A percentile compares a stretch with the other conserved stretches of the same genome.
phyloP scores from a whole-genome alignment of 2,113 vertebrate species.

The Nothocercus julius region DNA sequence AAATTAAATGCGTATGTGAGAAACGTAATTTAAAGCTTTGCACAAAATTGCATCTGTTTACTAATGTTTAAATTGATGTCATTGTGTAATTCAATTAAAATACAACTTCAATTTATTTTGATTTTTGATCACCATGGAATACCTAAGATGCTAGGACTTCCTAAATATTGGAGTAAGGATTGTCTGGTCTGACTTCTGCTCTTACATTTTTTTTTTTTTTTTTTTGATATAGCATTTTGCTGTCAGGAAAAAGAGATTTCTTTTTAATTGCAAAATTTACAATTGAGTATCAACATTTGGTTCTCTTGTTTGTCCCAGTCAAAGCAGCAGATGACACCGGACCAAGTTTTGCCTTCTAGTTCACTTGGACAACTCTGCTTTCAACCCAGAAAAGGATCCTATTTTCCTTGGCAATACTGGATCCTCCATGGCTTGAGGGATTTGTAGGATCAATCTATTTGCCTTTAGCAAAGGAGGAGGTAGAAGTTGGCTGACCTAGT shows the following conservation, averaged over 20 bases:
- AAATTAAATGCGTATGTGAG: conserved; percentile 71
- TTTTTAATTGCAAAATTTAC: not conserved
- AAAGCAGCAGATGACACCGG: conserved; percentile 33
- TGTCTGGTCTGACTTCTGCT: not conserved
- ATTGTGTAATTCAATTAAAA: conserved; percentile 50
- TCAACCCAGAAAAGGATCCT: conserved; percentile 10
- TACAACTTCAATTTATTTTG: conserved; percentile 43
- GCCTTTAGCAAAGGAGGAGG: conserved; percentile 19
- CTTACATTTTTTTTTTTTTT: not conserved
- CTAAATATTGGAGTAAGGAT: not conserved
- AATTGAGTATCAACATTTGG: not conserved
- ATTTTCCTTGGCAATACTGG: not conserved
- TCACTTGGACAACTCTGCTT: not conserved
- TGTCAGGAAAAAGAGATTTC: not conserved
- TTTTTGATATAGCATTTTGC: not conserved
- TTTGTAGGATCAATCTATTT: conserved; percentile 44
- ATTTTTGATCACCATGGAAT: not conserved
- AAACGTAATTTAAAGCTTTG: conserved; percentile 63
- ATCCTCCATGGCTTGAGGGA: conserved; percentile 14
- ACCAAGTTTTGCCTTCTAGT: conserved; percentile 15
- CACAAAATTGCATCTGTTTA: conserved; percentile 69
- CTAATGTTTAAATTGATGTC: conserved; percentile 65
- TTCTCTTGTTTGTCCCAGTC: not conserved
- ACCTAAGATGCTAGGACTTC: conserved; percentile 9
- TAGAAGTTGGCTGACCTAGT: not conserved